These are phyloP conservation scores for Scaptomyza flava DNA, from an alignment of 2,888 invertebrate species.

Conservation along the genomic window DNA sequence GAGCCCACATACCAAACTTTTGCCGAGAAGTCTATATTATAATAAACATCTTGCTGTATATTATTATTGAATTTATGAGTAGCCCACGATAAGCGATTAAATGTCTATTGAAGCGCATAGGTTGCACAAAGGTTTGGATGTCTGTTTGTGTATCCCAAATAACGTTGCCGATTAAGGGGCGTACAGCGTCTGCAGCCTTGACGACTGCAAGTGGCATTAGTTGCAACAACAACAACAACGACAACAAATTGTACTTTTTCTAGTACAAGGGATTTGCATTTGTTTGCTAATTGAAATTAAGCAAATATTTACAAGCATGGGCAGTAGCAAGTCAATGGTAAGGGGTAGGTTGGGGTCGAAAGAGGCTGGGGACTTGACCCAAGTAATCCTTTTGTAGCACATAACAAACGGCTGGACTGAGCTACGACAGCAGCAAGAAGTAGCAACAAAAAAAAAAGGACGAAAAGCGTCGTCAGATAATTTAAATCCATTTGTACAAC, in stretches of 20 bases:
- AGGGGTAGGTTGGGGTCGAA: background rate
- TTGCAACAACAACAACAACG: conserved; percentile 44
- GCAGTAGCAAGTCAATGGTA: background rate
- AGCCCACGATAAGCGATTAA: conserved; percentile 28
- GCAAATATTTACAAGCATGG: conserved; percentile 69
- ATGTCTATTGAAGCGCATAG: conserved; percentile 38
- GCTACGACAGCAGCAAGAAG: background rate
- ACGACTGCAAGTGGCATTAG: conserved; percentile 79
- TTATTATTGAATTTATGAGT: background rate
- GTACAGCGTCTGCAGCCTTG: conserved; percentile 69
- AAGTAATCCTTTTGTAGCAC: conserved; percentile 84
- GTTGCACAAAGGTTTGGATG: conserved; percentile 20
- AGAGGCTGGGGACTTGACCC: conserved; percentile 65
- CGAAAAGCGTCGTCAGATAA: conserved; percentile 56
- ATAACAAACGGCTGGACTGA: conserved; percentile 51
- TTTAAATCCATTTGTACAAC: conserved; percentile 81
- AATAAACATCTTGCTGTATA: background rate
- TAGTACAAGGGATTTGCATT: conserved; percentile 73
- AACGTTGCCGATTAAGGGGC: conserved; percentile 34
- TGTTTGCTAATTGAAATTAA: conserved; percentile 81
- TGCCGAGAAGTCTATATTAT: background rate
- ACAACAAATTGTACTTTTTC: conserved; percentile 51
- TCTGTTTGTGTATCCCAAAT: background rate
- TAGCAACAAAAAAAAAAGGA: conserved; percentile 14
- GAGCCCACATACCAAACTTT: no score